Percentiles rank a stretch among this genome's conserved stretches.
Evolutionary conservation across 2,113 vertebrate genomes (phyloP).

Genomic region (Apodemus speciosus): DNA sequence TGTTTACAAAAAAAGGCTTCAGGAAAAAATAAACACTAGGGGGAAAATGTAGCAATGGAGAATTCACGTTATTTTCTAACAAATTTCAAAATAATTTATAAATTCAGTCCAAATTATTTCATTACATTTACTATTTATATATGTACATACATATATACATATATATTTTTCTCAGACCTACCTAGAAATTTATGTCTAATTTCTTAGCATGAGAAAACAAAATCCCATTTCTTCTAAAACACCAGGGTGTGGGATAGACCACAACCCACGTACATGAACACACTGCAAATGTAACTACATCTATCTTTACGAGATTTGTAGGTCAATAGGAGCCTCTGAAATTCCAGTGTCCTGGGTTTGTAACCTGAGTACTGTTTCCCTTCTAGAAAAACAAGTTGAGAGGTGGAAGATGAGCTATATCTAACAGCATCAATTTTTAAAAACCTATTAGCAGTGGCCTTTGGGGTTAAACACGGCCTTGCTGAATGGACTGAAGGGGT

Average conservation of each 20-base stretch:
- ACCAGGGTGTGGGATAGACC: neutral
- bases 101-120: conserved; percentile 19
- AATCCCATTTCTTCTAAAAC: conserved; percentile 19
- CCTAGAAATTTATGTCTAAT: conserved; percentile 7
- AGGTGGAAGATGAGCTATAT: conserved; percentile 62
- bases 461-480: conserved; percentile 41
- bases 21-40: neutral
- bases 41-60: neutral
- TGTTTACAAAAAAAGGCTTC: conserved; percentile 36
- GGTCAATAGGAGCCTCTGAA: conserved; percentile 72
- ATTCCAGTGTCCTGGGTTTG: conserved; percentile 73
- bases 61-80: neutral
- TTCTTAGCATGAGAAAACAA: neutral
- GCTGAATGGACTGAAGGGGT: neutral
- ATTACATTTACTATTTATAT: neutral
- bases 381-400: conserved; percentile 70
- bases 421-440: conserved; percentile 65
- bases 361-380: conserved; percentile 71
- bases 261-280: neutral
- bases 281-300: conserved; percentile 51
- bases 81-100: conserved; percentile 49
- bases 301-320: conserved; percentile 68
- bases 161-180: neutral
- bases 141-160: neutral
- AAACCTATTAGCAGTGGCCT: conserved; percentile 46